phyloP scores from a whole-genome alignment of 2,888 invertebrate genomes.

The Aleiodes alternator region DNA sequence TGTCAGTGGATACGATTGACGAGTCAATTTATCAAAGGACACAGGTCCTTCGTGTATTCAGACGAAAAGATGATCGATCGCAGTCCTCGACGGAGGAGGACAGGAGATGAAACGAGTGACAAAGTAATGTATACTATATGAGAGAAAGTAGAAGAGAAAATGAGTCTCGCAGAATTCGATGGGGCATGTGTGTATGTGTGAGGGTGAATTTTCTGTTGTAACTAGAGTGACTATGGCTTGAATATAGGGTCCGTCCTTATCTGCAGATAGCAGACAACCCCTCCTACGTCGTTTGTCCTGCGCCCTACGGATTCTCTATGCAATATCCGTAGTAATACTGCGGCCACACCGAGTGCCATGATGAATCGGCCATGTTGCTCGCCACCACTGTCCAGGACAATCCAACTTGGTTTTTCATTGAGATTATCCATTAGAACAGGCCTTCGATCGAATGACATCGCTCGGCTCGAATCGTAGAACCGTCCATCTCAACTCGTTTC shows the following conservation, averaged over 20 bases:
- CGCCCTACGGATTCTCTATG: slow-evolving; percentile 58
- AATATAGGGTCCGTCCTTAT: slow-evolving; percentile 73
- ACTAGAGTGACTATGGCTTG: slow-evolving; percentile 54
- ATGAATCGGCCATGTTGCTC: slow-evolving; percentile 74
- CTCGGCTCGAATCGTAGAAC: background rate
- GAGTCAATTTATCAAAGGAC: slow-evolving; percentile 53
- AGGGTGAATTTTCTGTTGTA: slow-evolving; percentile 27
- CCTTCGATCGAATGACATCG: background rate
- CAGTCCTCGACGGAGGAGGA: slow-evolving; percentile 43
- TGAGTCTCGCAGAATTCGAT: slow-evolving; percentile 33
- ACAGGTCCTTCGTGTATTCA: slow-evolving; percentile 41
- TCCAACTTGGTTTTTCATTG: background rate
- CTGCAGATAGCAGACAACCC: slow-evolving; percentile 68
- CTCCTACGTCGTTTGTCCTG: slow-evolving; percentile 50
- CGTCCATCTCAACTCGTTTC: slow-evolving; percentile 52
- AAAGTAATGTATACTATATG: background rate
- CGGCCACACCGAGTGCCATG: slow-evolving; percentile 65
- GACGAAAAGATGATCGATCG: slow-evolving; percentile 56
- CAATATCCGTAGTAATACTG: slow-evolving; percentile 44
- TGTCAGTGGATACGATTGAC: slow-evolving; percentile 48
- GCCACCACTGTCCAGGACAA: slow-evolving; percentile 61
- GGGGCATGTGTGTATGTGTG: slow-evolving; percentile 43
- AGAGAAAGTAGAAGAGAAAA: background rate
- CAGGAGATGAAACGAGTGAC: background rate
- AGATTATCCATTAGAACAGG: no score